A percentile compares a stretch with the other conserved stretches of the same genome.
Evolutionary conservation across 2,113 vertebrate species (phyloP).

Genomic region (Cepphus grylle): DNA sequence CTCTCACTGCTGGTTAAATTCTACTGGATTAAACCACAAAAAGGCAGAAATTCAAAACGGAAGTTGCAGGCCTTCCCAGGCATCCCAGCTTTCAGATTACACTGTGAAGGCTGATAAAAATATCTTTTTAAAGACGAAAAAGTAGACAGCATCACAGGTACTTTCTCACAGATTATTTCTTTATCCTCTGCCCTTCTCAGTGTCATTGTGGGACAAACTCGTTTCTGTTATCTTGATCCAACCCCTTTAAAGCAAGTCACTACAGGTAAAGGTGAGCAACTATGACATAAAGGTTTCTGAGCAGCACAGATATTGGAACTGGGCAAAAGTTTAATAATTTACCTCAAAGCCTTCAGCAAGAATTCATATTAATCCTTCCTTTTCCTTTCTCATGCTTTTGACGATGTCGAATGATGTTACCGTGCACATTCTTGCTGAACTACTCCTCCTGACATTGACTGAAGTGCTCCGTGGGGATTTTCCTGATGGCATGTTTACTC

Average conservation of each 20-base stretch:
- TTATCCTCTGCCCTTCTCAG: slow-evolving; percentile 14
- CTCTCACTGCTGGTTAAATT: not conserved
- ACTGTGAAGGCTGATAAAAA: not conserved
- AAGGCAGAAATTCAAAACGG: not conserved
- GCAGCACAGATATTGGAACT: not conserved
- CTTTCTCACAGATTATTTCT: not conserved
- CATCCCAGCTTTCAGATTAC: not conserved
- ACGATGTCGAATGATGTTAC: not conserved
- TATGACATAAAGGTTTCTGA: not conserved
- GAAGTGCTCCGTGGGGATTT: not conserved
- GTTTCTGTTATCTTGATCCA: not conserved
- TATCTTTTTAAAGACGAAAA: not conserved
- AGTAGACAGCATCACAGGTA: not conserved
- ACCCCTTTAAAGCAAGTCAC: not conserved
- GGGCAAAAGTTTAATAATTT: not conserved
- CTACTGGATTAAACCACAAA: not conserved
- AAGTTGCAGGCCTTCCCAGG: not conserved
- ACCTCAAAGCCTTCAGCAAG: not conserved
- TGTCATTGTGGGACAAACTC: not conserved
- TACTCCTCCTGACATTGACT: not conserved
- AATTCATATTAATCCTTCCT: not conserved
- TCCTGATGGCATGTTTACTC: slow-evolving; percentile 24
- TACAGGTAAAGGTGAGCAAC: not conserved
- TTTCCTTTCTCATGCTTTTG: not conserved
- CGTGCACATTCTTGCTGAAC: not conserved